These are phyloP conservation scores for Hyalella azteca DNA, from an alignment of 2,888 invertebrate genomes.

Conservation along the genomic window DNA sequence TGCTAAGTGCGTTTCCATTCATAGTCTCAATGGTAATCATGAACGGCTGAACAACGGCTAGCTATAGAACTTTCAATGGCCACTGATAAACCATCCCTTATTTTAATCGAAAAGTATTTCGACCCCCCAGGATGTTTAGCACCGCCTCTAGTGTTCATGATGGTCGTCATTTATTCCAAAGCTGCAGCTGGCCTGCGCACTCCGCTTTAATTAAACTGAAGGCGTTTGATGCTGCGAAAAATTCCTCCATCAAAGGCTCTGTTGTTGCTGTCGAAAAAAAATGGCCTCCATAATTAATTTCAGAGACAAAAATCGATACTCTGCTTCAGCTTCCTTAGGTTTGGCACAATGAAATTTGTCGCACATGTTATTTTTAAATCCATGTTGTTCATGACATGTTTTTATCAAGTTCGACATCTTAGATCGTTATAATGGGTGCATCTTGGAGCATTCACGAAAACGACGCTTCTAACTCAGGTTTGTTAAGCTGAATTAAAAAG, in stretches of 20 bases:
- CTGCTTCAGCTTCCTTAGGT: not conserved
- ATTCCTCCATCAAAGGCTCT: constrained; percentile 29
- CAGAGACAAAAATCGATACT: constrained; percentile 34
- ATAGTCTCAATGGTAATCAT: too few relatives aligned
- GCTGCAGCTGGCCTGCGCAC: not conserved
- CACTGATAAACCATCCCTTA: too few relatives aligned
- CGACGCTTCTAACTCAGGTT: too few relatives aligned
- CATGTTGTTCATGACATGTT: not conserved
- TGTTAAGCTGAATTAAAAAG: too few relatives aligned
- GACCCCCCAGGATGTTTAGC: not conserved
- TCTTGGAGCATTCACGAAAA: too few relatives aligned
- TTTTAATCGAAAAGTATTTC: too few relatives aligned
- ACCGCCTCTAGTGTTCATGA: not conserved
- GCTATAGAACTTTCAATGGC: too few relatives aligned
- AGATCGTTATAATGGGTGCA: too few relatives aligned
- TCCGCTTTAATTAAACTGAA: constrained; percentile 11
- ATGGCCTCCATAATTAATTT: constrained; percentile 23
- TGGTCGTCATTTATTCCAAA: constrained; percentile 1
- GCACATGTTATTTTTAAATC: not conserved
- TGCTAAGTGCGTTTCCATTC: too few relatives aligned
- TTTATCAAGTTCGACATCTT: too few relatives aligned
- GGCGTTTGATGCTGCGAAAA: constrained; percentile 29
- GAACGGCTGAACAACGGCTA: too few relatives aligned
- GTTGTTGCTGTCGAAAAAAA: constrained; percentile 30
- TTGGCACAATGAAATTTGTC: not conserved